Evolutionary conservation across 2,113 vertebrate genomes (phyloP), one percentile per base, ranked within the genome.

Genomic region (Siniperca chuatsi): DNA sequence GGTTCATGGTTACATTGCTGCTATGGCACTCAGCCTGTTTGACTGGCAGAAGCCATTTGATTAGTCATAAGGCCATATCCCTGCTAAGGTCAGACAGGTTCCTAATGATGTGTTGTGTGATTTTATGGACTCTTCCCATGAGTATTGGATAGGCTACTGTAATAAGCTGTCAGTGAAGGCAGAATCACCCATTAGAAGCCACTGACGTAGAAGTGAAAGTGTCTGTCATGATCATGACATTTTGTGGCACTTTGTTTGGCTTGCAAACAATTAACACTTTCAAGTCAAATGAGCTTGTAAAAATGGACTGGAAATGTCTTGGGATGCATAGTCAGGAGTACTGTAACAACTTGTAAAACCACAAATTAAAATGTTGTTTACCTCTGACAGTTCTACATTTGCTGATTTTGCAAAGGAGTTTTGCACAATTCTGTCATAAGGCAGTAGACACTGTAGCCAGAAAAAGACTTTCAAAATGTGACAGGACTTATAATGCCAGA

Each of bases 71-170:
- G 72, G 40, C 81, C 66, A 20, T 79, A 78, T 86, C 33, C 79
- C 66, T 57, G 81, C 64, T 90, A 69, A 85, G 75, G 87, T 89
- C 84, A 84, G 79, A 75, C 54, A 61, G 79, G 46, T 86, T 80
- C 78, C 77, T 85, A 88, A 88, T 88, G 82, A 84, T 79, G 85
- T 91, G 85, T 84, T 86, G 73, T 86, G 55, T 57, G 83, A 37
- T 87, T 89, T 92, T 90, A 91, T 90, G 69, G 91, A 90, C 82
- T 86, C 71, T 33, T 86, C 48, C 84, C 57, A 25, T 81, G 77
- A 83, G 80, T 58, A 62, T 71, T 62, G 67, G 61, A 60, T 29
- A 33, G 83, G 50, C 77, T 58, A 20, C 52, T 57, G 65, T 88
- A 89, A 91, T 90, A 91, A 83, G 86, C 84, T 89, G 80, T 88